A percentile compares a stretch with the other conserved stretches of the same genome.
Conservation (phyloP, 2,888 invertebrate genomes). For the Pseudococcus longispinus region DNA sequence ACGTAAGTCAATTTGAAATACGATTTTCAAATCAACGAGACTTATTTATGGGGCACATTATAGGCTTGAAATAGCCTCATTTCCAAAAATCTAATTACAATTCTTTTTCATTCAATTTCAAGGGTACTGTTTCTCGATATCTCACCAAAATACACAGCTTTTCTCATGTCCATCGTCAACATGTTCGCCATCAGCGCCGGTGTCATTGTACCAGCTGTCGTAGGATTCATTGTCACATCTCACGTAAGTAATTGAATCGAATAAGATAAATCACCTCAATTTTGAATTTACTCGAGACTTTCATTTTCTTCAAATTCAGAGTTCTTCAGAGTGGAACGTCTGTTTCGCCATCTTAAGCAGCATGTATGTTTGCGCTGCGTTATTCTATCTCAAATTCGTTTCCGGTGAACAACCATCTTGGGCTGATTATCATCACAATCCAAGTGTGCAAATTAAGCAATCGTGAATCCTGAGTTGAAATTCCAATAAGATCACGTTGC, state of each 20-base stretch:
- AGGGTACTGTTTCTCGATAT: neutral
- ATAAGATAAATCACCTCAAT: neutral
- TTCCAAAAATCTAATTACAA: neutral
- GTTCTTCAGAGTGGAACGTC: neutral
- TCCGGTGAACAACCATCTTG: neutral
- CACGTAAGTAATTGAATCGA: neutral
- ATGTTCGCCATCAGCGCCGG: slow-evolving; percentile 2
- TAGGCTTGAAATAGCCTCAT: too few relatives aligned
- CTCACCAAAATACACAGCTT: neutral
- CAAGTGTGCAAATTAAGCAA: too few relatives aligned
- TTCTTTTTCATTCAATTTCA: neutral
- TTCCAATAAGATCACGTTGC: too few relatives aligned
- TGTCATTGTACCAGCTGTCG: neutral
- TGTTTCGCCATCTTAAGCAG: neutral
- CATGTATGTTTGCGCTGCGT: neutral
- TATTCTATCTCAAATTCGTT: neutral
- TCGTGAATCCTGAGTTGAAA: too few relatives aligned
- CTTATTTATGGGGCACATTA: too few relatives aligned
- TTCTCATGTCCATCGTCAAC: neutral
- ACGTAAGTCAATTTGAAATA: neutral
- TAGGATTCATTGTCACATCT: neutral
- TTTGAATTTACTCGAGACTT: neutral
- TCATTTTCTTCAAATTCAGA: neutral
- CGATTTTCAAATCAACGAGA: too few relatives aligned
- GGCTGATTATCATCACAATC: neutral